These are phyloP conservation scores for Cichlasoma orientale DNA, from an alignment of 2,797 vertebrate genomes.

Conservation along the genomic window DNA sequence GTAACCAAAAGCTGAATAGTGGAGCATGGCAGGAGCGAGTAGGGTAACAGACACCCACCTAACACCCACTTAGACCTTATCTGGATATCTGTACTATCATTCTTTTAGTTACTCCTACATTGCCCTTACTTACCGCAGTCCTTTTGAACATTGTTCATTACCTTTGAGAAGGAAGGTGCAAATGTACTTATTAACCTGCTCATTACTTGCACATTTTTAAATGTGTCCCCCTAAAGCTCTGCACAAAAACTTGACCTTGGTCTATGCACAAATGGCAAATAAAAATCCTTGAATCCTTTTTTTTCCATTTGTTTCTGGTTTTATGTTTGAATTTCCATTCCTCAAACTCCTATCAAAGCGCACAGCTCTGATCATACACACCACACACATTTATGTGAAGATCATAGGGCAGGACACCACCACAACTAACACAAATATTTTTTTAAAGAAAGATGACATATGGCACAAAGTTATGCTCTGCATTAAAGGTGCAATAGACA, in stretches of 20 bases:
- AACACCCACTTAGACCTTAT: constrained; percentile 76
- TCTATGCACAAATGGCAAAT: no score
- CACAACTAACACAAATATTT: background rate
- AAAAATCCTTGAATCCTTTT: no score
- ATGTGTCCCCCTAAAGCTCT: background rate
- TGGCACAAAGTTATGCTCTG: background rate
- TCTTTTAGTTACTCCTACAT: constrained; percentile 78
- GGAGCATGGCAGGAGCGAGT: constrained; percentile 46
- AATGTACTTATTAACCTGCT: constrained; percentile 50
- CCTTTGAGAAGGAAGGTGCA: constrained; percentile 41
- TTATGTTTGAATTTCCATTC: background rate
- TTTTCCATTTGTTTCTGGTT: background rate
- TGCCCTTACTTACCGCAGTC: constrained; percentile 72
- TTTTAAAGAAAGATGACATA: background rate
- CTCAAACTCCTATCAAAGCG: background rate
- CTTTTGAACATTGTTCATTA: constrained; percentile 55
- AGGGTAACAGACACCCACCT: constrained; percentile 68
- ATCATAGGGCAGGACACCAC: background rate
- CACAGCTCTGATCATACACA: accelerated
- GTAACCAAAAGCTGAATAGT: constrained; percentile 82
- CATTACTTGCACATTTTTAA: constrained; percentile 25
- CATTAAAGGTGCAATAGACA: background rate
- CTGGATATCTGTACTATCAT: constrained; percentile 75
- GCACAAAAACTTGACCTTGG: no score
- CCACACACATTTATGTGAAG: background rate